Conservation (phyloP, 2,888 invertebrate species). For the Dynastes maya region DNA sequence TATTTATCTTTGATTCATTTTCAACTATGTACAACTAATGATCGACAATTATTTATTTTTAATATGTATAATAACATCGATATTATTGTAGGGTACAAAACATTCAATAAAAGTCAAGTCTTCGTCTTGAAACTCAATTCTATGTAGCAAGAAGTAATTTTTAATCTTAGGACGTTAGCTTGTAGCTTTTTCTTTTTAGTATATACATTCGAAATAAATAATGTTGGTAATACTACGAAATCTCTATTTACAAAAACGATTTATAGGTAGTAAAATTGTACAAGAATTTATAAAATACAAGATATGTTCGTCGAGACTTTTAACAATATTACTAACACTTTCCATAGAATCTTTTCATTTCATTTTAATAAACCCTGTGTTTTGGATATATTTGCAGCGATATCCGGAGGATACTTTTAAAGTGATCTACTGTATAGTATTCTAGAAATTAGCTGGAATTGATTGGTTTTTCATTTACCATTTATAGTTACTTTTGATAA, state of each 20-base stretch:
- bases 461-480: too few relatives aligned
- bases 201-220: neutral
- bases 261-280: too few relatives aligned
- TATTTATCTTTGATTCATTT: constrained; percentile 35
- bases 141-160: neutral
- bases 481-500: too few relatives aligned
- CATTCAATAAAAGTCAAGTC: constrained; percentile 57
- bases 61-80: constrained; percentile 29
- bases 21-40: constrained; percentile 43
- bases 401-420: too few relatives aligned
- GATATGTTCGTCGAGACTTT: too few relatives aligned
- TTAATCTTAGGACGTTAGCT: constrained; percentile 2
- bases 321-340: too few relatives aligned
- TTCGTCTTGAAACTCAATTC: neutral
- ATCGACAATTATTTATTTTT: constrained; percentile 23
- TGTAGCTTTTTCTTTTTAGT: neutral
- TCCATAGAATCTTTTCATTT: too few relatives aligned
- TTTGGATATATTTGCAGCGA: too few relatives aligned
- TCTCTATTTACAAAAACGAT: neutral
- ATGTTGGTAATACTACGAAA: neutral
- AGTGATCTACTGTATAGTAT: too few relatives aligned
- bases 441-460: too few relatives aligned
- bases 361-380: too few relatives aligned
- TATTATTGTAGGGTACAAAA: constrained; percentile 61
- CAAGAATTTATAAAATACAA: too few relatives aligned